Conservation (phyloP, 2,113 vertebrate species). For the Cyphomyrus discorhynchus region DNA sequence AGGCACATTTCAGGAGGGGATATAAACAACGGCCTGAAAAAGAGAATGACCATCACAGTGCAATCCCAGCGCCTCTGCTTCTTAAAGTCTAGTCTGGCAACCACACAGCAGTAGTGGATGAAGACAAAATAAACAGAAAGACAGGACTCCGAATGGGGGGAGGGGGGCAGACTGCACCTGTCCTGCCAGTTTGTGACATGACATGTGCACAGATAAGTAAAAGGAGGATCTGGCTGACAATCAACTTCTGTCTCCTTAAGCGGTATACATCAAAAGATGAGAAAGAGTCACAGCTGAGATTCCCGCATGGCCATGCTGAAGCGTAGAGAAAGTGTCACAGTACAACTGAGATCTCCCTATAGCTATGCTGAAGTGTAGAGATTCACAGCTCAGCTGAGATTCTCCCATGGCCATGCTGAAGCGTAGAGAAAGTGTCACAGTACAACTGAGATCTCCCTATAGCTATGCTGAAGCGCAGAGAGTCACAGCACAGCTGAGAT, state of each 20-base stretch:
- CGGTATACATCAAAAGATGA: slow-evolving; percentile 27
- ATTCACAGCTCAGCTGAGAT: slow-evolving; percentile 13
- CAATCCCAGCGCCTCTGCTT: slow-evolving; percentile 63
- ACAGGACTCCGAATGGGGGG: slow-evolving; percentile 43
- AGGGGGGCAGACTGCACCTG: slow-evolving; percentile 7
- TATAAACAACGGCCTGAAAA: slow-evolving; percentile 63
- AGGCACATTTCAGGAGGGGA: slow-evolving; percentile 53
- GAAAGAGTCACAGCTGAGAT: slow-evolving; percentile 19
- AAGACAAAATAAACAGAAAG: slow-evolving; percentile 62
- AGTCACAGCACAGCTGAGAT: slow-evolving; percentile 13
- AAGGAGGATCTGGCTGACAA: slow-evolving; percentile 35
- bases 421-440: slow-evolving; percentile 15
- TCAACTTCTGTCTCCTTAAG: slow-evolving; percentile 35
- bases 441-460: slow-evolving; percentile 12
- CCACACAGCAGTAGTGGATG: slow-evolving; percentile 59
- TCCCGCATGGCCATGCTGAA: slow-evolving; percentile 14
- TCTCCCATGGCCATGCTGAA: slow-evolving; percentile 15
- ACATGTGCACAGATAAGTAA: slow-evolving; percentile 42
- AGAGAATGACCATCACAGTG: slow-evolving; percentile 68
- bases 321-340: slow-evolving; percentile 15
- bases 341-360: slow-evolving; percentile 12
- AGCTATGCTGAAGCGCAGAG: slow-evolving; percentile 11
- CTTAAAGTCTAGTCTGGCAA: slow-evolving; percentile 70
- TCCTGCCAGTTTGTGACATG: slow-evolving; percentile 46
- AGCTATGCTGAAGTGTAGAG: slow-evolving; percentile 10